Evolutionary conservation across 2,113 vertebrate species (phyloP).

Genomic region (Odocoileus hemionus): DNA sequence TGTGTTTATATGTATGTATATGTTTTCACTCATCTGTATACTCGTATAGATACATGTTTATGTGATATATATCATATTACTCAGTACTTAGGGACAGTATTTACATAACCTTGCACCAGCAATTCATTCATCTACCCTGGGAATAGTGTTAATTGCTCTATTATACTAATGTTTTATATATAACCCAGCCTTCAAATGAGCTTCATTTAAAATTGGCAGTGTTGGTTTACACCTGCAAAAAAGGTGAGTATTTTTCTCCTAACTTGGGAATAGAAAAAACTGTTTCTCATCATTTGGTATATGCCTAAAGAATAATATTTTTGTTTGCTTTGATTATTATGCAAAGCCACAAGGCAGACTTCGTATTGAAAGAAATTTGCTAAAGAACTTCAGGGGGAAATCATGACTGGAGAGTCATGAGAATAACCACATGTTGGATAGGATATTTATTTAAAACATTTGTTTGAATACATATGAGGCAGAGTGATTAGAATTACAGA

Average conservation of each 20-base stretch:
- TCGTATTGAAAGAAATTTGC: constrained; percentile 57
- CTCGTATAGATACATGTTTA: neutral
- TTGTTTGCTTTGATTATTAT: constrained; percentile 61
- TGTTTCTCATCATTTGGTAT: neutral
- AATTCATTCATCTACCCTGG: neutral
- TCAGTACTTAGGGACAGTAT: neutral
- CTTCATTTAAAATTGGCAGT: constrained; percentile 66
- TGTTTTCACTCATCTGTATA: neutral
- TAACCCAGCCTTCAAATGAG: constrained; percentile 34
- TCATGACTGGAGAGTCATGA: constrained; percentile 11
- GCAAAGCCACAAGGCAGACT: constrained; percentile 61
- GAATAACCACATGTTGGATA: constrained; percentile 27
- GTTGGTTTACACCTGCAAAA: constrained; percentile 50
- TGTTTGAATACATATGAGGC: constrained; percentile 38
- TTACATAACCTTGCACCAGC: constrained; percentile 18
- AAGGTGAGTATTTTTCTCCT: constrained; percentile 39
- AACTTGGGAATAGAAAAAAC: constrained; percentile 26
- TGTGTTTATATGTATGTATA: neutral
- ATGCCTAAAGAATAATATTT: constrained; percentile 31
- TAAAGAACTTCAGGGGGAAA: constrained; percentile 33
- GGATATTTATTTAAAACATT: constrained; percentile 64
- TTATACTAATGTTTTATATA: constrained; percentile 42
- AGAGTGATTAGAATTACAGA: constrained; percentile 16
- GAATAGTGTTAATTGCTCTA: constrained; percentile 40
- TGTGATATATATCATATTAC: neutral